Conservation (phyloP, 2,113 vertebrate genomes). For the Chionodraco myersi region DNA sequence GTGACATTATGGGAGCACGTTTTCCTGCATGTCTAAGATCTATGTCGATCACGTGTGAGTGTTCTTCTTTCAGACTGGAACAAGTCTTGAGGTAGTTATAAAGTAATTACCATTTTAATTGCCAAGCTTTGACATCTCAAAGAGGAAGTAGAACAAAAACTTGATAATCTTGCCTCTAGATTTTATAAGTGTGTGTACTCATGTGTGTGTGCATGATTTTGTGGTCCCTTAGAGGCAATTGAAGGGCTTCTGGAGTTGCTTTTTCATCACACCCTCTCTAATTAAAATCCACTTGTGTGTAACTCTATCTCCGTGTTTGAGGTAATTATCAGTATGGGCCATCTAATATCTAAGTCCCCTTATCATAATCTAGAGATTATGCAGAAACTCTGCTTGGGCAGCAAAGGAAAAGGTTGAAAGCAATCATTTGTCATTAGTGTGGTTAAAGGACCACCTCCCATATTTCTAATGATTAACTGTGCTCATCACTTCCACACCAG, state of each 20-base stretch:
- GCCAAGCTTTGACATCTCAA: conserved; percentile 28
- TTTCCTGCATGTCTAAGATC: not conserved
- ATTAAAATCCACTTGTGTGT: conserved; percentile 52
- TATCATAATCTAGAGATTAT: conserved; percentile 29
- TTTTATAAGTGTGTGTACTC: not conserved
- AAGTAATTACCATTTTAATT: conserved; percentile 56
- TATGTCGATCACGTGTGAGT: not conserved
- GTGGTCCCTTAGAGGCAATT: conserved; percentile 4
- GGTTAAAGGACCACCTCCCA: not conserved
- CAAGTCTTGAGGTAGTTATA: conserved; percentile 12
- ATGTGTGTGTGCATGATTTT: not conserved
- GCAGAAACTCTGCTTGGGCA: not conserved
- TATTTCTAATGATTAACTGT: not conserved
- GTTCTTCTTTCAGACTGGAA: conserved; percentile 4
- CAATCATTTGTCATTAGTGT: not conserved
- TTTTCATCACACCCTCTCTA: conserved; percentile 35
- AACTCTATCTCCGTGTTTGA: conserved; percentile 22
- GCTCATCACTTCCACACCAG: not conserved
- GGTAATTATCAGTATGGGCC: conserved; percentile 36
- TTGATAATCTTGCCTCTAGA: conserved; percentile 33
- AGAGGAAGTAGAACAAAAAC: conserved; percentile 32
- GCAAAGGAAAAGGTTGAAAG: conserved; percentile 3
- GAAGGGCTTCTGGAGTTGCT: conserved; percentile 19
- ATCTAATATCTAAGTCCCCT: conserved; percentile 27
- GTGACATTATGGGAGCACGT: not conserved